Conservation (phyloP, 2,888 invertebrate genomes). For the Lepidochitona cinerea region DNA sequence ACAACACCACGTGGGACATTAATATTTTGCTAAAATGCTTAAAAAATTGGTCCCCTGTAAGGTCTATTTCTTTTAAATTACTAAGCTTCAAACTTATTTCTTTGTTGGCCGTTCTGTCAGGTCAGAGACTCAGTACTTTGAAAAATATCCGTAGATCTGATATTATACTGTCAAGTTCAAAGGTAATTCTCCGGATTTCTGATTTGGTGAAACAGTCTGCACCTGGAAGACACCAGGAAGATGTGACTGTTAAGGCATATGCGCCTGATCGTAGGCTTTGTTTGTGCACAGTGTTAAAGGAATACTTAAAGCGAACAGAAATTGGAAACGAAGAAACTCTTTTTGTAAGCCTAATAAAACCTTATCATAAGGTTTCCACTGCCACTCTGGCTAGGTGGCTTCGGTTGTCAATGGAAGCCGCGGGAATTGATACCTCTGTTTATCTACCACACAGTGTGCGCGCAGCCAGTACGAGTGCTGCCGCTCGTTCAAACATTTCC, state of each 20-base stretch:
- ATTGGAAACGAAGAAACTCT: background rate
- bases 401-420: no score
- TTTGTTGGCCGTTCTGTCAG: slow-evolving; percentile 5
- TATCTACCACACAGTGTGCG: no score
- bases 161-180: background rate
- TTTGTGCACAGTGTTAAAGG: background rate
- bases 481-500: no score
- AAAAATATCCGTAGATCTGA: background rate
- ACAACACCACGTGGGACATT: background rate
- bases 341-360: background rate
- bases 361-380: background rate
- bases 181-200: background rate
- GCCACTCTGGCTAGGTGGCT: background rate
- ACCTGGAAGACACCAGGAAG: background rate
- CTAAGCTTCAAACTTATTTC: background rate
- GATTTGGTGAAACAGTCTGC: background rate
- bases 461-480: no score
- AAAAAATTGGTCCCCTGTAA: no score
- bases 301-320: background rate
- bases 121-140: background rate
- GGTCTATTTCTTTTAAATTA: no score
- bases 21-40: background rate
- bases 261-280: background rate
- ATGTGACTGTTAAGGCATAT: background rate
- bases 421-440: no score